A percentile compares a stretch with the other conserved stretches of the same genome.
These are phyloP conservation scores for Thecocarcelia acutangulata DNA, from an alignment of 2,888 invertebrate genomes.

Conservation along the genomic window DNA sequence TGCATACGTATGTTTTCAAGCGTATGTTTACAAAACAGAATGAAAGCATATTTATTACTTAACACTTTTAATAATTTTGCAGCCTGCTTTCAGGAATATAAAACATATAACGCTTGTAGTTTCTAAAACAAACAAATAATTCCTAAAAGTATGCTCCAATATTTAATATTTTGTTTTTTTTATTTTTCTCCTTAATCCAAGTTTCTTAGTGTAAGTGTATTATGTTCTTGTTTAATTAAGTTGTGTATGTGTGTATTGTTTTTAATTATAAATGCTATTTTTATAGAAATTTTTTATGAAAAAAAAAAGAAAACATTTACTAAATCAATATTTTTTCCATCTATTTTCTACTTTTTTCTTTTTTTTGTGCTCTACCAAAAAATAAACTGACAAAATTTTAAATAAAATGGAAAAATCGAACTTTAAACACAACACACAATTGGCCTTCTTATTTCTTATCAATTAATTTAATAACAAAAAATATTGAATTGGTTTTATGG, in stretches of 20 bases:
- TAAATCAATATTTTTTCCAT: slow-evolving; percentile 71
- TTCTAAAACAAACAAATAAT: background rate
- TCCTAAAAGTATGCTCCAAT: slow-evolving; percentile 32
- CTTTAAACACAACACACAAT: slow-evolving; percentile 69
- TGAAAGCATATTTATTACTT: background rate
- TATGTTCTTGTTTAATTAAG: slow-evolving; percentile 56
- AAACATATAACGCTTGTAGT: background rate
- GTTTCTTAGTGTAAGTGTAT: slow-evolving; percentile 76
- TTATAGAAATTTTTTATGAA: slow-evolving; percentile 49
- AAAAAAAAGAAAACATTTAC: slow-evolving; percentile 63
- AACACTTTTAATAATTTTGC: background rate
- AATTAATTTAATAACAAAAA: slow-evolving; percentile 42
- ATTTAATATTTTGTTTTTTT: slow-evolving; percentile 13
- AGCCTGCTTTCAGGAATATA: slow-evolving; percentile 4
- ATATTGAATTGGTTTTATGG: slow-evolving; percentile 55
- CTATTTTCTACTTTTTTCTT: slow-evolving; percentile 70
- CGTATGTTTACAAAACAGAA: background rate
- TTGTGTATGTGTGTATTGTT: slow-evolving; percentile 54
- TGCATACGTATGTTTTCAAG: background rate
- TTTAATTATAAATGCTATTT: slow-evolving; percentile 61
- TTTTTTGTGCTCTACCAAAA: slow-evolving; percentile 67
- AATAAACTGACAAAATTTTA: slow-evolving; percentile 64
- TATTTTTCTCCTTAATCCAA: background rate
- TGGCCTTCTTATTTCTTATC: slow-evolving; percentile 60
- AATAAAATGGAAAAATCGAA: slow-evolving; percentile 53